Base-by-base conservation (phyloP, 2,888 invertebrate species). In the Idaea biselata region DNA sequence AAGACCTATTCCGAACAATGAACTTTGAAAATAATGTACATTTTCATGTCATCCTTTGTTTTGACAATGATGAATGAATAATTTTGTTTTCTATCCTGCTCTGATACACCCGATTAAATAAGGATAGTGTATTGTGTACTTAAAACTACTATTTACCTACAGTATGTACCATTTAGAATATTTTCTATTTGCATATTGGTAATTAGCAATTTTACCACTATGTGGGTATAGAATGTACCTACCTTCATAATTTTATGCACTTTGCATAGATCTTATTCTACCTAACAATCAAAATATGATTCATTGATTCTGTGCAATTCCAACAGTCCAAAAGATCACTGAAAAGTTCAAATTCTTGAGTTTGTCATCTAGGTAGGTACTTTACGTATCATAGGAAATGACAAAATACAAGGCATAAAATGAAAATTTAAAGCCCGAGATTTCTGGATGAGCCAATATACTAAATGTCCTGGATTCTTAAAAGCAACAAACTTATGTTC, bases 51-150 rank as follows among this genome's bases (percentile, higher is more conserved):
- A 77, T 77, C 76, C 79, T 83, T 83, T 84, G 84, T 85, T 84
- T 75, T 85, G 83, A 83, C 81, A 82, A 81, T 69, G 73, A 74
- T 76, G 80, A 81, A 85, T 80, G 80, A 81, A 79, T 78, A 73
- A 73, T 76, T 68, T 59, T 69, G 56, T 71, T 71, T 71, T 68
- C 68, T 73, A 63, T 78, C 76, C 72, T 72, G 60, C 55, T 73
- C 65, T 67, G 66, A 61, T 68, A 14, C 44, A 44, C 44, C 11
- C 44, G 14, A 44, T 7, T 44, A 44, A 11, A 44, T 14, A 44
- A 44, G 44, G 44, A 44, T 44, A 44, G 44, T 44, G 44, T 44
- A 44, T 44, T 44, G 8, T 44, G 44, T 44, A 8, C 14, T 8
- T 44, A 14, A 1, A 44, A 1, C 3, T 14, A 44, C 44, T 14